Percentiles rank a stretch among this genome's conserved stretches.
These are phyloP conservation scores for Tauraco erythrolophus DNA, from an alignment of 2,113 vertebrate species.

Conservation along the genomic window DNA sequence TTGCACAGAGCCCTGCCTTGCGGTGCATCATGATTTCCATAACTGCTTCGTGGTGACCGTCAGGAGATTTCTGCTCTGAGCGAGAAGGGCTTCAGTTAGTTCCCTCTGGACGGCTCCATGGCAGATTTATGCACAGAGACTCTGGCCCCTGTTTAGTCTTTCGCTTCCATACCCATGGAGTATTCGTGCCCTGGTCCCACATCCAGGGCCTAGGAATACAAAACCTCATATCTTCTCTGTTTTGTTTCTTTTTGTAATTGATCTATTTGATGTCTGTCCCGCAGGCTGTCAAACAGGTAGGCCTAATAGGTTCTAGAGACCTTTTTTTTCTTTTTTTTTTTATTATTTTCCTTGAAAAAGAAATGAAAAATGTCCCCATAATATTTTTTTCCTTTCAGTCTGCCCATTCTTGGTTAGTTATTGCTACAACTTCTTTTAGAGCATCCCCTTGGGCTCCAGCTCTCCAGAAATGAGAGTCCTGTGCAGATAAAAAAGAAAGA, in stretches of 20 bases:
- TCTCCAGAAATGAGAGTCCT: slow-evolving; percentile 44
- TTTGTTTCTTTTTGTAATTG: background rate
- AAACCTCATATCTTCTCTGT: background rate
- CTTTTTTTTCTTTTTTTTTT: background rate
- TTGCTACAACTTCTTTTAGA: background rate
- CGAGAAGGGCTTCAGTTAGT: background rate
- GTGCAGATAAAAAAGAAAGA: slow-evolving; percentile 2
- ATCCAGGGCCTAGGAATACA: background rate
- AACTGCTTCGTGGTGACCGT: background rate
- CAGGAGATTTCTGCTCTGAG: background rate
- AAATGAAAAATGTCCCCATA: background rate
- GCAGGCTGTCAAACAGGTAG: background rate
- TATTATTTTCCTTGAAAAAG: background rate
- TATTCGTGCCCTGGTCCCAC: background rate
- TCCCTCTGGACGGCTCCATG: background rate
- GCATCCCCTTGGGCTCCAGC: slow-evolving; percentile 23
- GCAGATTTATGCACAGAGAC: background rate
- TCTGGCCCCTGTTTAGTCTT: background rate
- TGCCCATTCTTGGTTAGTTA: slow-evolving; percentile 8
- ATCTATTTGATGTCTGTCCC: background rate
- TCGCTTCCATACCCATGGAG: background rate
- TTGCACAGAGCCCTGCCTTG: background rate
- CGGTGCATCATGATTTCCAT: background rate
- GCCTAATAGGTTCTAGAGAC: background rate
- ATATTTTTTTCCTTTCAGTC: background rate